These are phyloP conservation scores for Myotis brandtii DNA, from an alignment of 2,113 vertebrate species.

Conservation along the genomic window DNA sequence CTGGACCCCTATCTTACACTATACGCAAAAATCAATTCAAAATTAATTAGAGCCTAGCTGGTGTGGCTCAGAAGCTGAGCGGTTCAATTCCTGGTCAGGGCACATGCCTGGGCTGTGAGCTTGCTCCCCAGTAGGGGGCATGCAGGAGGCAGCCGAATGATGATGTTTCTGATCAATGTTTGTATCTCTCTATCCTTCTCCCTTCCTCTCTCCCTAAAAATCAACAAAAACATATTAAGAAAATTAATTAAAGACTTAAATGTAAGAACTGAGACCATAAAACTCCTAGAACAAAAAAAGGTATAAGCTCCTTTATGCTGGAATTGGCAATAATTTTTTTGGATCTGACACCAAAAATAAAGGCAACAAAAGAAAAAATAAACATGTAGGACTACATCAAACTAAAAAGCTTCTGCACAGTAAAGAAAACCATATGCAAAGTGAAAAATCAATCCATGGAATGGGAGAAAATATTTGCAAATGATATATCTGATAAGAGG, in stretches of 20 bases:
- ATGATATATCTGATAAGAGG: neutral
- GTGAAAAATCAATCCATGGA: neutral
- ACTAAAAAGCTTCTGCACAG: neutral
- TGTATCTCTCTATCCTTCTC: no score
- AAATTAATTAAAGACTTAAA: neutral
- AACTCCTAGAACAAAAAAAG: neutral
- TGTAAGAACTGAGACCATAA: neutral
- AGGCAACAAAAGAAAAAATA: neutral
- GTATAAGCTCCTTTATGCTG: neutral
- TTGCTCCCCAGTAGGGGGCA: no score
- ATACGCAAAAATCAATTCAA: neutral
- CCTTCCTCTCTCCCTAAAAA: no score
- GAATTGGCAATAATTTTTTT: neutral
- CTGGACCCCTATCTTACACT: neutral
- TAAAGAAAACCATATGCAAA: neutral
- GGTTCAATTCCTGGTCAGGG: no score
- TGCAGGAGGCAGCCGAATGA: no score
- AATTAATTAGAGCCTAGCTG: neutral
- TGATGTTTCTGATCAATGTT: no score
- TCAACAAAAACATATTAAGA: no score
- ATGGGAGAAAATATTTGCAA: neutral
- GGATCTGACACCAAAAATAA: no score
- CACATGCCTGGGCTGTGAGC: no score
- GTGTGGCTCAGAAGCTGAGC: no score
- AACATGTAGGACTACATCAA: neutral